phyloP scores from a whole-genome alignment of 2,797 vertebrate genomes.

The Periparus ater region DNA sequence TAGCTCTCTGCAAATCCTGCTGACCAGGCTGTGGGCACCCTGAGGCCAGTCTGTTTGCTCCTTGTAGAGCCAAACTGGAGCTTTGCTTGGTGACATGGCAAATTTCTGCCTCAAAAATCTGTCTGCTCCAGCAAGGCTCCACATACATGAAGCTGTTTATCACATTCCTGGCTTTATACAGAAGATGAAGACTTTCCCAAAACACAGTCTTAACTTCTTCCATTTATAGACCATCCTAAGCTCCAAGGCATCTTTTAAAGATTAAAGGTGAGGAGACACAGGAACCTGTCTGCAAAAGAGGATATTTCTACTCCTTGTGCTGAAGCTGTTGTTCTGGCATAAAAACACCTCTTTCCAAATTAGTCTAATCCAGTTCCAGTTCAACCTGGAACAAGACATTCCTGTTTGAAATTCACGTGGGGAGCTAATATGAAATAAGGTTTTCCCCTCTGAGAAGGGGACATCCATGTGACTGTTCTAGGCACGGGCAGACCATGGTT shows the following conservation, averaged over 20 bases:
- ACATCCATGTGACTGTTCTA: accelerated
- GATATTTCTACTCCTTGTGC: not conserved
- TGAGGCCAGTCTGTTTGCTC: not conserved
- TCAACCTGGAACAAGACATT: not conserved
- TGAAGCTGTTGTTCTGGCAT: not conserved
- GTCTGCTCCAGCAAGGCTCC: not conserved
- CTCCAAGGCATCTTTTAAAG: not conserved
- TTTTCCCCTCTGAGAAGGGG: not conserved
- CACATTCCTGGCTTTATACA: not conserved
- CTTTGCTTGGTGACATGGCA: accelerated
- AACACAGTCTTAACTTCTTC: not conserved
- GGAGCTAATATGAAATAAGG: not conserved
- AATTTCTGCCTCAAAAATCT: not conserved
- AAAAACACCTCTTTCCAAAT: not conserved
- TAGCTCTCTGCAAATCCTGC: not conserved
- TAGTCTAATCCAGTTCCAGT: not conserved
- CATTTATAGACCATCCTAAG: not conserved
- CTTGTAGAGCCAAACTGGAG: not conserved
- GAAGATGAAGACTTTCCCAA: not conserved
- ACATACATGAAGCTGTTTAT: not conserved
- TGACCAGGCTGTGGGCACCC: not conserved
- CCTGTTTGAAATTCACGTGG: not conserved
- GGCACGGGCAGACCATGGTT: not conserved
- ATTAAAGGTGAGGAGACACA: not conserved
- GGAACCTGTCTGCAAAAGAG: not conserved